These are phyloP conservation scores for Oryzias curvinotus DNA, from an alignment of 2,113 vertebrate species.

Conservation along the genomic window DNA sequence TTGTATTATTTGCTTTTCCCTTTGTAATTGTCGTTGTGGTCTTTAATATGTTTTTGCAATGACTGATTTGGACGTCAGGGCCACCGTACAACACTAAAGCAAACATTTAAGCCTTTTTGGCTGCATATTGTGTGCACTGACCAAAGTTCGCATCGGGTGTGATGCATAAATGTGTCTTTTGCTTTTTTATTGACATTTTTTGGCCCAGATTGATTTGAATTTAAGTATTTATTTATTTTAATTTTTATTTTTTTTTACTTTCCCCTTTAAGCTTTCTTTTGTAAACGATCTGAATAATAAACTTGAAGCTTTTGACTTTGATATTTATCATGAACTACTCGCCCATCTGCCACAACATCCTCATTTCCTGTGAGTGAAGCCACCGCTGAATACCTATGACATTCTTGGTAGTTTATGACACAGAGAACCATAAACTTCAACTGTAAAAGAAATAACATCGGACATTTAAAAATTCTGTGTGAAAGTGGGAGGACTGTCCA, in stretches of 20 bases:
- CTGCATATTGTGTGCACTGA: conserved; percentile 28
- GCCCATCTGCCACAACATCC: conserved; percentile 1
- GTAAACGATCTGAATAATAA: conserved; percentile 11
- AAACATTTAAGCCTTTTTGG: conserved; percentile 46
- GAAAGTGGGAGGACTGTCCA: conserved; percentile 19
- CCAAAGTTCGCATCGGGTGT: conserved; percentile 6
- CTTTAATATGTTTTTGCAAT: too few species aligned
- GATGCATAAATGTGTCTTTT: conserved; percentile 15
- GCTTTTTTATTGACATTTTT: conserved; percentile 9
- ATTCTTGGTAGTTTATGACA: conserved; percentile 33
- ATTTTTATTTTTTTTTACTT: neutral
- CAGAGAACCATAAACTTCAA: conserved; percentile 12
- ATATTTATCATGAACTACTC: conserved; percentile 20
- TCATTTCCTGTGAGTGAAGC: conserved; percentile 20
- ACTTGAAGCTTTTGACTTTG: conserved; percentile 35
- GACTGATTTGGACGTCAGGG: conserved; percentile 13
- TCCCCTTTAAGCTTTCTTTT: neutral
- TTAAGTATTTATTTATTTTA: neutral
- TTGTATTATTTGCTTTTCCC: too few species aligned
- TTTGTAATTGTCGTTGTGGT: too few species aligned
- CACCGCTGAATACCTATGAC: conserved; percentile 10
- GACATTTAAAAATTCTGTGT: conserved; percentile 24
- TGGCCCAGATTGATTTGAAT: neutral
- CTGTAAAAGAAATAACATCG: conserved; percentile 13
- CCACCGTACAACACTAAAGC: conserved; percentile 50